Percentiles rank a stretch among this genome's conserved stretches.
These are phyloP conservation scores for Momotus momota DNA, from an alignment of 2,797 vertebrate species.

Conservation along the genomic window DNA sequence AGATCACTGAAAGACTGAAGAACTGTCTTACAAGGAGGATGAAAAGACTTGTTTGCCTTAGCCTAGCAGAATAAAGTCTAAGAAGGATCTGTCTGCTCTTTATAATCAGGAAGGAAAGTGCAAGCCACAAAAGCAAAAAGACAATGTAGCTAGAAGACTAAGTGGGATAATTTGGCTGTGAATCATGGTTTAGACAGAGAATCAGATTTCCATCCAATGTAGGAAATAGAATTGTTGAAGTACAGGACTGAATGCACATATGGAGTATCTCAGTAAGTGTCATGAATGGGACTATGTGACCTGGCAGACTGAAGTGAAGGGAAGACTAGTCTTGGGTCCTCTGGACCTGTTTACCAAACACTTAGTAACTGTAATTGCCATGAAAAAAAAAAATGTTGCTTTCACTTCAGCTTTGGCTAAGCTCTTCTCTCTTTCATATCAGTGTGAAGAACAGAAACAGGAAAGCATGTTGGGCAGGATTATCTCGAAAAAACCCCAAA, in stretches of 20 bases:
- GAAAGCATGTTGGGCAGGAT: neutral
- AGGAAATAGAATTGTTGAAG: neutral
- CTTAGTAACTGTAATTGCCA: neutral
- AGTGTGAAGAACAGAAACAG: neutral
- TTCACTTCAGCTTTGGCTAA: neutral
- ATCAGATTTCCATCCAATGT: neutral
- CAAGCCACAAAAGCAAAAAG: neutral
- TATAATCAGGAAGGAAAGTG: neutral
- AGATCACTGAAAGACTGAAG: neutral
- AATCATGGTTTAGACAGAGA: neutral
- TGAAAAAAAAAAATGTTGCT: neutral
- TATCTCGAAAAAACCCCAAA: neutral
- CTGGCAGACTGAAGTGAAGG: neutral
- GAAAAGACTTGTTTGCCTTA: neutral
- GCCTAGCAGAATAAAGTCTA: neutral
- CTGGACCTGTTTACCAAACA: neutral
- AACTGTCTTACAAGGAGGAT: neutral
- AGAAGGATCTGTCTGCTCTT: neutral
- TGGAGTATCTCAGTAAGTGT: neutral
- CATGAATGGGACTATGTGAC: neutral
- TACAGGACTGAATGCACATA: fast-evolving
- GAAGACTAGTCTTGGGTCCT: neutral
- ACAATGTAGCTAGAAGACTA: neutral
- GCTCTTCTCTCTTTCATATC: neutral
- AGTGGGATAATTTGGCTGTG: neutral